Base-by-base conservation (phyloP, 2,797 vertebrate genomes). In the Malurus leucopterus region DNA sequence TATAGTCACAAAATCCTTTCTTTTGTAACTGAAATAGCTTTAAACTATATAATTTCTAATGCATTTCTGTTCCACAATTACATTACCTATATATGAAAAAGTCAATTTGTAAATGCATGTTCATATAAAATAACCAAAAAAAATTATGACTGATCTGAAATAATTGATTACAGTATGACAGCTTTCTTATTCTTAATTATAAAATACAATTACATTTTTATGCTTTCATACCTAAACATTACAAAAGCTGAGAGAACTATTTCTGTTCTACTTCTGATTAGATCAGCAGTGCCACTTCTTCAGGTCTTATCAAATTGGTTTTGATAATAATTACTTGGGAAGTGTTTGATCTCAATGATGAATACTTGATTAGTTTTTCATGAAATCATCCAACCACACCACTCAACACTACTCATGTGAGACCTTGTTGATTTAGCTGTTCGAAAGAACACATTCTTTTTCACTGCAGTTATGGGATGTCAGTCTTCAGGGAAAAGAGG, bases 311-410 rank as follows among this genome's bases (percentile, higher is more conserved):
- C 98, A 98, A 97, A 98, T 98, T 98, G 98, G 97, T 97, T 98
- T 98, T 97, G 98, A 98, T 98, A 98, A 98, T 99, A 98, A 99
- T 99, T 98, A 98, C 98, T 97, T 96, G 93, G 96, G 96, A 98
- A 98, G 95, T 99, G 98, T 99, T 99, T 99, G 99, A 99, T 99
- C 98, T 98, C 98, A 97, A 98, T 98, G 98, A 99, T 99, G 99
- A 99, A 98, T 98, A 98, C 97, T 98, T 99, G 99, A 99, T 99
- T 99, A 98, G 98, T 98, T 99, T 99, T 99, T 99, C 98, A 99
- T 98, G 98, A 98, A 99, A 99, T 98, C 99, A 96, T 97, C 99
- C 98, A 98, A 98, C 98, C 99, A 98, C 97, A 98, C 97, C 95
- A 95, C 97, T 97, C 96, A 93, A 95, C 97, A 96, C 96, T 97